Evolutionary conservation across 1,140 invertebrate species (phyloP).

Genomic region (Nasonia longicornis): DNA sequence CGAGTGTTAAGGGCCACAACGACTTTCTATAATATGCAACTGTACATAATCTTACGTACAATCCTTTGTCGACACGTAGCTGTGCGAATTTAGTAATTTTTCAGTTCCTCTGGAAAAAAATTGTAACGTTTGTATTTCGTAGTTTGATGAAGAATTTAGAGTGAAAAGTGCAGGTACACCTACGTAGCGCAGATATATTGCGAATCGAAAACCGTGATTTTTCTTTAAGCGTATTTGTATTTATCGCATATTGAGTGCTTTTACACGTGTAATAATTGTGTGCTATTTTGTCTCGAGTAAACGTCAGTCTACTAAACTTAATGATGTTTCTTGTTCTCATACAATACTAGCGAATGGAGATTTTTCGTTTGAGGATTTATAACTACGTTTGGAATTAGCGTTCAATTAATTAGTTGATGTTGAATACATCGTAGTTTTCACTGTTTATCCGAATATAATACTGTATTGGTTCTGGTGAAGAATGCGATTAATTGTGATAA

Average conservation of each 20-base stretch:
- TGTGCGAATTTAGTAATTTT: neutral
- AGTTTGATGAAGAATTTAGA: neutral
- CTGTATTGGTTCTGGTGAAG: neutral
- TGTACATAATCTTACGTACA: neutral
- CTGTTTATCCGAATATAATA: neutral
- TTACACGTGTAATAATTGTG: conserved; percentile 9
- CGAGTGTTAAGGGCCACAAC: neutral
- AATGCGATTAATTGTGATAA: neutral
- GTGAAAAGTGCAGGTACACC: neutral
- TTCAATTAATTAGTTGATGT: too few species aligned
- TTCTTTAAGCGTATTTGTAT: conserved; percentile 3
- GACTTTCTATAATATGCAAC: neutral
- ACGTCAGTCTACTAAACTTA: neutral
- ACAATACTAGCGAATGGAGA: too few species aligned
- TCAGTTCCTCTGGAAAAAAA: neutral
- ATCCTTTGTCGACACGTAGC: neutral
- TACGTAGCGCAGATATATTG: too few species aligned
- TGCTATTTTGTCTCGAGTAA: neutral
- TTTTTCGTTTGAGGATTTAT: too few species aligned
- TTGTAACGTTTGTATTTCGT: conserved; percentile 1
- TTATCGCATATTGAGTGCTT: conserved; percentile 7
- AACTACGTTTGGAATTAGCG: too few species aligned
- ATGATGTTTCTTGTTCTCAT: too few species aligned
- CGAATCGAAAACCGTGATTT: neutral
- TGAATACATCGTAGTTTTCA: neutral